Evolutionary conservation across 2,888 invertebrate species (phyloP).

Genomic region (Cephus pulcher): DNA sequence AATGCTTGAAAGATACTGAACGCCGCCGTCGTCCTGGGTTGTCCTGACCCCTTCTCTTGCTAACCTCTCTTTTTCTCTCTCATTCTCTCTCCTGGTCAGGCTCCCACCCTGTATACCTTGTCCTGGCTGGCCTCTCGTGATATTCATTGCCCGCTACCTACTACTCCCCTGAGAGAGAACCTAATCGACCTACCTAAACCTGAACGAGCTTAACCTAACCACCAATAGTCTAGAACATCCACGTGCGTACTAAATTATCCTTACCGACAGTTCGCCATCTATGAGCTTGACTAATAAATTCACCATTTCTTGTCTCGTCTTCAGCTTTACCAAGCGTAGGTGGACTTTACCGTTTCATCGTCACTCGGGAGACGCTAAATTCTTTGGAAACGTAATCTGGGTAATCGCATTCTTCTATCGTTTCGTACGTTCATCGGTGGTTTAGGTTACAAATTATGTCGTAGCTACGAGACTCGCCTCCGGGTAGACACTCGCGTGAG

Average conservation of each 20-base stretch:
- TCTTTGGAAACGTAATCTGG: not conserved
- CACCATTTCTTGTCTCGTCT: not conserved
- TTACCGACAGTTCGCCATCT: not conserved
- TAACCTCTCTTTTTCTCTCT: not conserved
- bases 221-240: not conserved
- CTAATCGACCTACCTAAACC: not conserved
- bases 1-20: conserved; percentile 1
- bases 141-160: not conserved
- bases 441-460: not conserved
- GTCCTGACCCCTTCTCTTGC: conserved; percentile 5
- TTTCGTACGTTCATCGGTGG: not conserved
- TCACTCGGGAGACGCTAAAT: not conserved
- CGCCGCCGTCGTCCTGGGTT: conserved; percentile 13
- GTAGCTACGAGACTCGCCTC: not conserved
- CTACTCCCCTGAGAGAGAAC: not conserved
- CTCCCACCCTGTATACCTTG: not conserved
- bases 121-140: not conserved
- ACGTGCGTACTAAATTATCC: not conserved
- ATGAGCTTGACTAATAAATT: not conserved
- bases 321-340: not conserved
- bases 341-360: not conserved
- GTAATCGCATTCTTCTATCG: not conserved
- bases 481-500: not conserved
- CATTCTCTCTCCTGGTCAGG: conserved; percentile 12
- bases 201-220: not conserved